Base-by-base conservation (phyloP, 1,140 invertebrate species). In the Thrips palmi region DNA sequence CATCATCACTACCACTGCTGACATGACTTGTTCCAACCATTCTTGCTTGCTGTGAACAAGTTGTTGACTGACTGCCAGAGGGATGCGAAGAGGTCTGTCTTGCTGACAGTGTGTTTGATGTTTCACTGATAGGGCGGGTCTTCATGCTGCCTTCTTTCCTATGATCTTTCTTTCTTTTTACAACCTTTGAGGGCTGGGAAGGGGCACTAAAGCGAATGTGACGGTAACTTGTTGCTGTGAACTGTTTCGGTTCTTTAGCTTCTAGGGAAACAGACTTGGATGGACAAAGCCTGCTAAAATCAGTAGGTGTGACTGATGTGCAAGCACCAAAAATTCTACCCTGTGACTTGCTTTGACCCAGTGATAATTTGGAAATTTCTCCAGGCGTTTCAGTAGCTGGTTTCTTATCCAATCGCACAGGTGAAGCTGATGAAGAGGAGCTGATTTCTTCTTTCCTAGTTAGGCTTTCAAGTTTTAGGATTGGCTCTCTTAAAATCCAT, bases 11-110 rank as follows among this genome's bases (percentile, higher is more conserved):
- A 55, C 73, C 73, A 8, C 46, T 39, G 2, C 53, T 47, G 11
- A 70, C 68, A 28, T 70, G 68, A 37, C 69, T 61, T n/a, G n/a
- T n/a, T n/a, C n/a, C n/a, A n/a, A n/a, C n/a, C 56, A 62, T 62
- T 47, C 60, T 53, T 33, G 64, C 64, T 45, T 68, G 64, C n/a
- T 58, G 53, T 3, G 64, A 63, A 48, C 64, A 65, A 12, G 59
- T 35, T 20, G 39, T 21, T 19, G 18, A 30, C 8, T 19, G 33
- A 8, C 14, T 25, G n/a, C 7, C 19, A 17, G 2, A 15, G 3
- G 11, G 17, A 11, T 7, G 30, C 12, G 14, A 25, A 5, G 11
- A 40, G 28, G 2, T 18, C n/a, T 4, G 22, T 24, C 1, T 10
- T 30, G 17, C 29, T 33, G n/a, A 21, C 19, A 23, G 33, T 29